These are phyloP conservation scores for Leptura quadrifasciata DNA, from an alignment of 2,888 invertebrate genomes.

Conservation along the genomic window DNA sequence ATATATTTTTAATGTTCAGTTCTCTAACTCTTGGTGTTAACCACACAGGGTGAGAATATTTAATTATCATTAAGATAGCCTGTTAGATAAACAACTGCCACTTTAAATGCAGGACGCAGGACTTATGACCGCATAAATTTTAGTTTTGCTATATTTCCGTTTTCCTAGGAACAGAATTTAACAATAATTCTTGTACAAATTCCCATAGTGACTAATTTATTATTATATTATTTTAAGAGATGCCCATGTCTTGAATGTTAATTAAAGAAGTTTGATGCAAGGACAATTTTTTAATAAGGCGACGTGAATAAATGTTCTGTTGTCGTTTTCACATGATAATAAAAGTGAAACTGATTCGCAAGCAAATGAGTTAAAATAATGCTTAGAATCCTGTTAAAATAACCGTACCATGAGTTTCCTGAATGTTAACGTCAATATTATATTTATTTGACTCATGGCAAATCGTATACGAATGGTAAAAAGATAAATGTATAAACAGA, in stretches of 20 bases:
- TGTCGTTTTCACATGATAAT: conserved; percentile 21
- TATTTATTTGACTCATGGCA: neutral
- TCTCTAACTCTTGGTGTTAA: conserved; percentile 8
- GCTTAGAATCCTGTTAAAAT: neutral
- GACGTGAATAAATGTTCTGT: conserved; percentile 5
- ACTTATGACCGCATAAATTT: conserved; percentile 53
- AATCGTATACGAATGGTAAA: too few species aligned
- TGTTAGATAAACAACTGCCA: conserved; percentile 42
- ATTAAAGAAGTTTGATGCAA: conserved; percentile 38
- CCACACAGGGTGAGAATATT: conserved; percentile 52
- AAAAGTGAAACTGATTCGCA: neutral
- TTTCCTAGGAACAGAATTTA: conserved; percentile 51
- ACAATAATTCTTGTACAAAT: conserved; percentile 44
- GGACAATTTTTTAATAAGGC: conserved; percentile 39
- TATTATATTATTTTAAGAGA: conserved; percentile 52
- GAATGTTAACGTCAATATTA: neutral
- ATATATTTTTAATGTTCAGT: conserved; percentile 10
- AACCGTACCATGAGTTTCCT: neutral
- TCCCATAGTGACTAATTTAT: conserved; percentile 49
- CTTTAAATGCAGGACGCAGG: conserved; percentile 52
- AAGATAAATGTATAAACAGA: too few species aligned
- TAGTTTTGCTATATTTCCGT: conserved; percentile 53
- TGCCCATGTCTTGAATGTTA: conserved; percentile 46
- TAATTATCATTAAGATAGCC: conserved; percentile 48
- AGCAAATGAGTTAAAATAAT: neutral